phyloP scores from a whole-genome alignment of 2,113 vertebrate genomes.

The Apistogramma diplotaenia region DNA sequence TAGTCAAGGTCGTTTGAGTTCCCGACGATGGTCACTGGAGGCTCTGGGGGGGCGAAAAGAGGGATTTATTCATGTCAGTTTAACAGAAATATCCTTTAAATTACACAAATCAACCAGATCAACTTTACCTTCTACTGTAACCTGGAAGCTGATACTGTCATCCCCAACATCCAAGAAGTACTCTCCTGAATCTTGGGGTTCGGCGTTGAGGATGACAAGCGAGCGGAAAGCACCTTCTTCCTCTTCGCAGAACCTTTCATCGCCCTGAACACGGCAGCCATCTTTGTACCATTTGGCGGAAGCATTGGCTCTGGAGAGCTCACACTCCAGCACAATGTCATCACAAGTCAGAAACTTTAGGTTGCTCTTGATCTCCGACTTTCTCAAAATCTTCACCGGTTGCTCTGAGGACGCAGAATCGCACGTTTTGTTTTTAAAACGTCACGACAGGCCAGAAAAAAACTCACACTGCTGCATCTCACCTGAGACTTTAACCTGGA shows the following conservation, averaged over 20 bases:
- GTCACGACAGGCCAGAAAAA: background rate
- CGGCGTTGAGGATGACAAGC: slow-evolving; percentile 80
- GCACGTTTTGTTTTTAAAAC: background rate
- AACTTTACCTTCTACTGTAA: slow-evolving; percentile 81
- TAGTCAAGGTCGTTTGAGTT: slow-evolving; percentile 62
- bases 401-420: slow-evolving; percentile 73
- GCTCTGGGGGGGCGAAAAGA: slow-evolving; percentile 69
- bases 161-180: slow-evolving; percentile 85
- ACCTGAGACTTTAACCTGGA: slow-evolving; percentile 85
- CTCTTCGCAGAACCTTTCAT: slow-evolving; percentile 83
- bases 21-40: slow-evolving; percentile 81
- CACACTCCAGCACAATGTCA: slow-evolving; percentile 83
- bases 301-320: slow-evolving; percentile 75
- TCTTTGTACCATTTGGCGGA: slow-evolving; percentile 89
- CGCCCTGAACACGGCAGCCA: slow-evolving; percentile 78
- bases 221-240: slow-evolving; percentile 82
- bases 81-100: background rate
- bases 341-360: slow-evolving; percentile 71
- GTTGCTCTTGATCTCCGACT: slow-evolving; percentile 66
- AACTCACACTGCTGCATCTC: slow-evolving; percentile 4
- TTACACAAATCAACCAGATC: no score
- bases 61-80: background rate
- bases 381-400: slow-evolving; percentile 78
- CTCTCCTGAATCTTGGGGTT: slow-evolving; percentile 81
- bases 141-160: slow-evolving; percentile 82